A percentile compares a stretch with the other conserved stretches of the same genome.
Evolutionary conservation across 2,113 vertebrate species (phyloP).

Genomic region (Platysternon megacephalum): DNA sequence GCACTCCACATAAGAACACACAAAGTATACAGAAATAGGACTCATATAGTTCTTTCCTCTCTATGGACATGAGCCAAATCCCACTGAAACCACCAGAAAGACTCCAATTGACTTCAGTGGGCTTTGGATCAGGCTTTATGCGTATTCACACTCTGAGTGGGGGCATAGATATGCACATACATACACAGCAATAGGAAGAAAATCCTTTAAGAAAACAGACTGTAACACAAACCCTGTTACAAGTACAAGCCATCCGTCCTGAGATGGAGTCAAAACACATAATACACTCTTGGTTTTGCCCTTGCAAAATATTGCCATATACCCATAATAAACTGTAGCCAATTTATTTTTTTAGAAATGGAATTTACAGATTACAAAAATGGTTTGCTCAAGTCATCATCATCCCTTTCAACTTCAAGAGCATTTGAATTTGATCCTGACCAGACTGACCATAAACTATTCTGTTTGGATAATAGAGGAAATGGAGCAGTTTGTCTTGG

Average conservation of each 20-base stretch:
- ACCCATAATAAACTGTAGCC: background rate
- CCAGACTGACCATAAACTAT: conserved; percentile 57
- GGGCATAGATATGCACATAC: fast-evolving
- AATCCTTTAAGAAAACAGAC: background rate
- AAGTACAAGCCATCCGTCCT: background rate
- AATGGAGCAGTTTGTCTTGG: conserved; percentile 67
- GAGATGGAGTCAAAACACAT: conserved; percentile 45
- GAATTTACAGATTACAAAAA: conserved; percentile 73
- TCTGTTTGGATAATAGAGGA: conserved; percentile 67
- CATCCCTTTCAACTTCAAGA: conserved; percentile 68
- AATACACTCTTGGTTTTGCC: conserved; percentile 24
- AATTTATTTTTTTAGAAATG: conserved; percentile 56
- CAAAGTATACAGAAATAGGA: background rate
- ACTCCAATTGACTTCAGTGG: fast-evolving
- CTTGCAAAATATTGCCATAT: conserved; percentile 57
- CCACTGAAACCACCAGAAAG: fast-evolving
- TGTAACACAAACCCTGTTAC: background rate
- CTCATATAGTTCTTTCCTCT: fast-evolving
- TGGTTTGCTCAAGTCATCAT: conserved; percentile 56
- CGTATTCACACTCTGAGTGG: background rate
- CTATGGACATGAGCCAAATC: fast-evolving
- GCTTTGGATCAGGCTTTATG: background rate
- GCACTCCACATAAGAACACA: fast-evolving
- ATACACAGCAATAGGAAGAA: background rate
- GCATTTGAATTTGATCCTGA: conserved; percentile 61